phyloP scores from a whole-genome alignment of 2,888 invertebrate species.

The Pardosa pseudoannulata region DNA sequence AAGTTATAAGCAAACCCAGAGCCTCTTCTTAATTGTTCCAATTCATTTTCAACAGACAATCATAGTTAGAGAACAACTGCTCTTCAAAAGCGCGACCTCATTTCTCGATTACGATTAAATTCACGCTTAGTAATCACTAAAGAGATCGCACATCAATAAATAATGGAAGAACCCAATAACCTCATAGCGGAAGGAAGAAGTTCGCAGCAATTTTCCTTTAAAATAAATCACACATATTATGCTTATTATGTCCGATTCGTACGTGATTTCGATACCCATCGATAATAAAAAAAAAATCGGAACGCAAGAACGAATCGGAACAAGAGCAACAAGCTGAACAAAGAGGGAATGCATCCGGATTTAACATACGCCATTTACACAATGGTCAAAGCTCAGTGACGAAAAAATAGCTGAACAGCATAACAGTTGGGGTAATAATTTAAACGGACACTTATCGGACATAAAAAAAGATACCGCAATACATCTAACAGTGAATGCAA shows the following conservation, averaged over 20 bases:
- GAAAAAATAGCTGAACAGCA: neutral
- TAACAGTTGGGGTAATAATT: neutral
- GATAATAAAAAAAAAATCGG: neutral
- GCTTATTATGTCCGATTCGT: slow-evolving; percentile 15
- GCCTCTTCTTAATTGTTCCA: neutral
- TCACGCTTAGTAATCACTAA: slow-evolving; percentile 3
- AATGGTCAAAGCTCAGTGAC: neutral
- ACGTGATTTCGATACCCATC: slow-evolving; percentile 9
- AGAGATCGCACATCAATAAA: neutral
- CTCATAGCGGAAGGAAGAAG: slow-evolving; percentile 9
- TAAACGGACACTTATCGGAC: too few species aligned
- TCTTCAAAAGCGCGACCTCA: neutral
- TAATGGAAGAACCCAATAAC: slow-evolving; percentile 1
- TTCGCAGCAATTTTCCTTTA: neutral
- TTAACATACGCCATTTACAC: neutral
- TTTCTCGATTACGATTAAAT: neutral
- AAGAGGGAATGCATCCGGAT: neutral
- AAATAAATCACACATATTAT: slow-evolving; percentile 5
- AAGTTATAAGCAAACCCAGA: neutral
- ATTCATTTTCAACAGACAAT: neutral
- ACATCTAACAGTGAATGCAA: too few species aligned
- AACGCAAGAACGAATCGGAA: neutral
- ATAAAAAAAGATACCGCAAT: too few species aligned
- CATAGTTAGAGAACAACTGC: neutral
- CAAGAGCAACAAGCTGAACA: neutral